These are phyloP conservation scores for Raphicerus campestris DNA, from an alignment of 2,113 vertebrate species.

Conservation along the genomic window DNA sequence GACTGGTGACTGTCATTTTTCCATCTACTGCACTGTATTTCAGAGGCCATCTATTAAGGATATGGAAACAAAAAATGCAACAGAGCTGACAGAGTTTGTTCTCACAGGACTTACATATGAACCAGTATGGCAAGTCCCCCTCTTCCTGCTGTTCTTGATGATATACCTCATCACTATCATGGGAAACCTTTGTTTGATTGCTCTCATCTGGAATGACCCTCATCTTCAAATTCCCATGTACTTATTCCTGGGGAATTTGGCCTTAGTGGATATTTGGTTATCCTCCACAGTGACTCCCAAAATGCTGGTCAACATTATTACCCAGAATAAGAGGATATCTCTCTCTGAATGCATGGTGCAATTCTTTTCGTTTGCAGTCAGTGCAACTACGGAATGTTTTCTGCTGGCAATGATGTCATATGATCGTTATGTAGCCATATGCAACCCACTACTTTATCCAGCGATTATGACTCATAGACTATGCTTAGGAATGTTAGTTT, in stretches of 20 bases:
- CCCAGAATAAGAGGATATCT: background rate
- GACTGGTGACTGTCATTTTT: background rate
- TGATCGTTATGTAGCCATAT: slow-evolving; percentile 59
- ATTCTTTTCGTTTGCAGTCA: slow-evolving; percentile 54
- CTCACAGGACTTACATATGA: slow-evolving; percentile 15
- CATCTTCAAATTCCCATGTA: slow-evolving; percentile 76
- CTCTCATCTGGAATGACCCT: slow-evolving; percentile 54
- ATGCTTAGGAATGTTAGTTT: background rate
- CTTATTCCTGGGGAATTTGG: slow-evolving; percentile 75
- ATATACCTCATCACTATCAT: slow-evolving; percentile 66
- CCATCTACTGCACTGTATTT: background rate
- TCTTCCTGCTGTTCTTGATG: slow-evolving; percentile 43
- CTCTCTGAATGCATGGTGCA: slow-evolving; percentile 16
- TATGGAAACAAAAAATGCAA: background rate
- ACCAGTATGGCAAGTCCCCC: background rate
- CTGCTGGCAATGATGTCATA: slow-evolving; percentile 47
- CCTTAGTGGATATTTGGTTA: background rate
- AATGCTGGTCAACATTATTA: background rate
- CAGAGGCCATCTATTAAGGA: background rate
- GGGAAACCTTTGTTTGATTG: slow-evolving; percentile 69
- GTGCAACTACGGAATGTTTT: slow-evolving; percentile 58
- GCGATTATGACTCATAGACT: slow-evolving; percentile 18
- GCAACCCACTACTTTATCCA: slow-evolving; percentile 49
- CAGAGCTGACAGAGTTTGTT: background rate
- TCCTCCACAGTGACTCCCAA: background rate